A percentile compares a stretch with the other conserved stretches of the same genome.
Evolutionary conservation across 2,888 invertebrate genomes (phyloP).

Genomic region (Acanthosoma haemorrhoidale): DNA sequence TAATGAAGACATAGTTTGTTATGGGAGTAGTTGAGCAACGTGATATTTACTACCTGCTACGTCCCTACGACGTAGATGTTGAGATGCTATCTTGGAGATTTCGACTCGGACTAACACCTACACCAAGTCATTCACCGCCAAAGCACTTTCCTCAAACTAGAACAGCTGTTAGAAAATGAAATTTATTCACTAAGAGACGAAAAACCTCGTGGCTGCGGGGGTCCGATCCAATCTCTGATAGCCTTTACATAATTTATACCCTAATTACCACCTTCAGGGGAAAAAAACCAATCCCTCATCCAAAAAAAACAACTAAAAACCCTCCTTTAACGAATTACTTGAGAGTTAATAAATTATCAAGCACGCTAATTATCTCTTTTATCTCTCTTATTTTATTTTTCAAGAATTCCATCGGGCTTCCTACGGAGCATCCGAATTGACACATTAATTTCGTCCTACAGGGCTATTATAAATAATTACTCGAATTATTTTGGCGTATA

Average conservation of each 20-base stretch:
- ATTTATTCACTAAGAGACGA: background rate
- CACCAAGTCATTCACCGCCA: too few relatives aligned
- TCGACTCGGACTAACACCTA: too few relatives aligned
- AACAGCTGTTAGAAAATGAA: too few relatives aligned
- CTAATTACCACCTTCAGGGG: conserved; percentile 15
- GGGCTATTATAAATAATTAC: background rate
- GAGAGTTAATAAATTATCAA: conserved; percentile 20
- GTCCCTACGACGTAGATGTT: too few relatives aligned
- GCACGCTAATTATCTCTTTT: conserved; percentile 20
- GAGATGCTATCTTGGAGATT: too few relatives aligned
- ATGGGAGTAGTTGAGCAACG: too few relatives aligned
- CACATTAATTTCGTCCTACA: background rate
- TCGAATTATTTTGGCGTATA: background rate
- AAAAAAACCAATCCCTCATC: conserved; percentile 10
- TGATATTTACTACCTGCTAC: too few relatives aligned
- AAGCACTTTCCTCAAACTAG: too few relatives aligned
- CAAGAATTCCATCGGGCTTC: background rate
- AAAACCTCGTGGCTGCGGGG: background rate
- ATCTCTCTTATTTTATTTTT: conserved; percentile 4
- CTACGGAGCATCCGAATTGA: background rate
- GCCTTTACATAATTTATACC: conserved; percentile 15
- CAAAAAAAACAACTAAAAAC: background rate
- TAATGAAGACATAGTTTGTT: too few relatives aligned
- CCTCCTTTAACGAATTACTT: conserved; percentile 15
- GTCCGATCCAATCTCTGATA: background rate